Evolutionary conservation across 2,888 invertebrate genomes (phyloP), one percentile per base, ranked within the genome.

Genomic region (Hyppa rectilinea): DNA sequence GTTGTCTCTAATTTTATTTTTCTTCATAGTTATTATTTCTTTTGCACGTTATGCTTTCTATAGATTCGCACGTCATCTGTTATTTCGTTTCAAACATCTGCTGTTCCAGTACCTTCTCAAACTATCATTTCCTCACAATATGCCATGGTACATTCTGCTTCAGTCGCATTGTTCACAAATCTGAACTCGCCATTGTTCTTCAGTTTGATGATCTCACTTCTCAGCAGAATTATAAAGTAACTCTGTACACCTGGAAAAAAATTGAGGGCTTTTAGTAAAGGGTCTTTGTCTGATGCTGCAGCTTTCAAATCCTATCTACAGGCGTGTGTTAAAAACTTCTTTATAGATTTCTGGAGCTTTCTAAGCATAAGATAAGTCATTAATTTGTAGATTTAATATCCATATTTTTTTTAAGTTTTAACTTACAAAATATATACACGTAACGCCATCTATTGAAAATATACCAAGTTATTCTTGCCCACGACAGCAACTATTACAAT

Each of bases 131-230:
- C 56, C 12, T 71, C 58, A 20, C 26, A n/a, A n/a, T n/a, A 10
- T 36, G 2, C 31, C 72, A 60, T 36, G 29, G 40, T 50, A 72
- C 60, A 71, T 31, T 71, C 36, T 9, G 29, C 50, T 29, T 50
- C 72, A 43, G 29, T 7, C 5, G 26, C 56, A 26, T 71, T 69
- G 68, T 70, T 69, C 4, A 55, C 29, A 71, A 71, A 55, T 71
- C n/a, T 38, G 38, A 71, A 55, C 34, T 40, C 31, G 38, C 47
- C 45, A 4, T 40, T 40, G 26, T 38, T 9, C 4, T 17, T n/a
- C 56, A 69, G 71, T 56, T 69, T 69, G 0, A 29, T 55, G 47
- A 69, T 71, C 5, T 69, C 71, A 71, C 38, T 69, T 12, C 56
- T 71, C 34, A 69, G 17, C n/a, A 69, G 47, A 9, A 69, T 2